Evolutionary conservation across 2,797 vertebrate species (phyloP).

Genomic region (Pseudochromis fuscus): DNA sequence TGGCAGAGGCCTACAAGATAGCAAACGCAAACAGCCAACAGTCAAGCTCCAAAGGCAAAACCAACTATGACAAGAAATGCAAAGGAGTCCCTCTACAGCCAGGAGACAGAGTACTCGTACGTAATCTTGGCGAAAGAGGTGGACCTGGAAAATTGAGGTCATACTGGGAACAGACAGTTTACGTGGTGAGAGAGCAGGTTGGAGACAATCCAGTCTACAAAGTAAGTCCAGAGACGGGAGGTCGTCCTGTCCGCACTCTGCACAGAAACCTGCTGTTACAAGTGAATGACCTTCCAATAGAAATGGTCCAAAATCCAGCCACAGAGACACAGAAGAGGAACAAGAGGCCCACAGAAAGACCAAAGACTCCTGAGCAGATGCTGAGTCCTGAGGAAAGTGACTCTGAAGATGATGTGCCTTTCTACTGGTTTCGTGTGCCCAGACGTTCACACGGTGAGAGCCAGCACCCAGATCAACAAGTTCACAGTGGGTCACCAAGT

Average conservation of each 20-base stretch:
- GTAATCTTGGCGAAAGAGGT: background rate
- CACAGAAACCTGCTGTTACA: slow-evolving; percentile 11
- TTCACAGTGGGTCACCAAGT: no score
- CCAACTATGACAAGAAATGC: background rate
- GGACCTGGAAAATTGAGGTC: background rate
- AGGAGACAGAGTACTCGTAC: slow-evolving; percentile 1
- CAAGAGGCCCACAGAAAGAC: no score
- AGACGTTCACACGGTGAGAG: no score
- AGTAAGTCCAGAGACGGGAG: background rate
- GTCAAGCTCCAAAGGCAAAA: background rate
- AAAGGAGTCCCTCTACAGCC: slow-evolving; percentile 3
- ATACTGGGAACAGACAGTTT: slow-evolving; percentile 5
- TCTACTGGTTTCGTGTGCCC: background rate
- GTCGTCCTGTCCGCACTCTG: fast-evolving
- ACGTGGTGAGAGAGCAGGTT: slow-evolving; percentile 12
- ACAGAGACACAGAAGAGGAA: background rate
- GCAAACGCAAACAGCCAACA: background rate
- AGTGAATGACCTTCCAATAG: background rate
- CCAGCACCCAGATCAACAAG: no score
- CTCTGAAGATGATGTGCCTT: no score
- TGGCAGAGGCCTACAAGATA: background rate
- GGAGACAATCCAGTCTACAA: background rate
- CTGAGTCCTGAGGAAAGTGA: background rate
- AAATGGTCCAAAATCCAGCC: background rate
- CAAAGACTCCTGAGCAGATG: no score